phyloP scores from a whole-genome alignment of 2,888 invertebrate species.

The Andrena hattorfiana region DNA sequence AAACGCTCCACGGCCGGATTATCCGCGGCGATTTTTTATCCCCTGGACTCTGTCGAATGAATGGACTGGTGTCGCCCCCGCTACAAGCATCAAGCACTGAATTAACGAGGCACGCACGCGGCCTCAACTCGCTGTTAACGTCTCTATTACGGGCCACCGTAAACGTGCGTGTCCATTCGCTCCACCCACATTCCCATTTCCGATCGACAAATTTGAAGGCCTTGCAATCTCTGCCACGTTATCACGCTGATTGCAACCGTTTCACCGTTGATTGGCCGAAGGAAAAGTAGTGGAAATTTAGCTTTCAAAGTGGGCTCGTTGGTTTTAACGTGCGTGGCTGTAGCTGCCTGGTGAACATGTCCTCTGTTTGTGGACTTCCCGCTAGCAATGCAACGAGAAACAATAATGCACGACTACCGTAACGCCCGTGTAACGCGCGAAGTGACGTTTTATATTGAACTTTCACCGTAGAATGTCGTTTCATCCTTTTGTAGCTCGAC shows the following conservation, averaged over 20 bases:
- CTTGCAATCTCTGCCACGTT: background rate
- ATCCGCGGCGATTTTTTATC: constrained; percentile 56
- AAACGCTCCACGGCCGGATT: constrained; percentile 61
- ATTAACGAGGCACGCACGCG: constrained; percentile 74
- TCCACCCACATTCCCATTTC: constrained; percentile 31
- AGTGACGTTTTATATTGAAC: constrained; percentile 50
- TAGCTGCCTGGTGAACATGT: background rate
- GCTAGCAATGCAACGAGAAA: background rate
- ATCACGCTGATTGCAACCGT: constrained; percentile 17
- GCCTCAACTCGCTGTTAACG: constrained; percentile 67
- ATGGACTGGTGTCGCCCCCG: constrained; percentile 61
- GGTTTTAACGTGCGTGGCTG: background rate
- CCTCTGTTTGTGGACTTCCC: background rate
- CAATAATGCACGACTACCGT: constrained; percentile 27
- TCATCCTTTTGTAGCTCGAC: constrained; percentile 34
- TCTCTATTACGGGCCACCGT: constrained; percentile 72
- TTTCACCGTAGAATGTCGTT: constrained; percentile 30
- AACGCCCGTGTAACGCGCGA: constrained; percentile 14
- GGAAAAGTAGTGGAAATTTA: background rate
- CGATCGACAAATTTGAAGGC: constrained; percentile 41
- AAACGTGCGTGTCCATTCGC: constrained; percentile 20
- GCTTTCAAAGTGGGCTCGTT: background rate
- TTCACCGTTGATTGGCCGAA: background rate
- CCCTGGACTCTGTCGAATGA: constrained; percentile 61
- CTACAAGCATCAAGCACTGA: constrained; percentile 65